Evolutionary conservation across 2,888 invertebrate species (phyloP), one percentile per base, ranked within the genome.

Genomic region (Drosophila stalkeri): DNA sequence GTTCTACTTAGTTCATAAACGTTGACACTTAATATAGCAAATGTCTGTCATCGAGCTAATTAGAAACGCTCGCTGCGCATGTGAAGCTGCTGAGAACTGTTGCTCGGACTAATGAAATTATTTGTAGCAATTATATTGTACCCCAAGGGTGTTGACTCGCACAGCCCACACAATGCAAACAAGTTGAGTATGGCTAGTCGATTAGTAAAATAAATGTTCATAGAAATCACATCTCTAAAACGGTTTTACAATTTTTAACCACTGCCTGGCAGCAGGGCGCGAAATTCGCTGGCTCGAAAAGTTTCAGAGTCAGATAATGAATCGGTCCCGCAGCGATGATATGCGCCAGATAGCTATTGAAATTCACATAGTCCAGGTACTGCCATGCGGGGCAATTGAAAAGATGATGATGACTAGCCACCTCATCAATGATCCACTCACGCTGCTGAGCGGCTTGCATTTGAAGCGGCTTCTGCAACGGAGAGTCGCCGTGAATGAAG

Each of bases 11-110:
- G 73, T 77, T 90, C 86, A 85, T 89, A 90, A 89, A 74, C 85
- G 90, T 75, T 89, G 80, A 89, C 90, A 90, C 87, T 90, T 86
- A 86, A 81, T 90, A 71, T 71, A 66, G 81, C 70, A 81, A 89
- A 84, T 86, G 82, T 72, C 75, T 60, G 75, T 72, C 75, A 89
- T 90, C 86, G 72, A 72, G 77, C 90, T 89, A 86, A 86, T 86
- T 86, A 89, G 87, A 87, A 86, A 74, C 79, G 85, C 77, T 83
- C 86, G 90, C 79, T 86, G 79, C 64, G 72, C 74, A 75, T 75
- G 75, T 31, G 71, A 86, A 86, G 62, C 73, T 77, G 75, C 70
- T 52, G 59, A 39, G 64, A 69, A 51, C 65, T 72, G 61, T 67
- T 67, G 54, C 35, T 23, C 31, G 11, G 61, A n/a, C 79, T 84